A percentile compares a stretch with the other conserved stretches of the same genome.
phyloP scores from a whole-genome alignment of 2,113 vertebrate species.

The Hirundichthys speculiger region DNA sequence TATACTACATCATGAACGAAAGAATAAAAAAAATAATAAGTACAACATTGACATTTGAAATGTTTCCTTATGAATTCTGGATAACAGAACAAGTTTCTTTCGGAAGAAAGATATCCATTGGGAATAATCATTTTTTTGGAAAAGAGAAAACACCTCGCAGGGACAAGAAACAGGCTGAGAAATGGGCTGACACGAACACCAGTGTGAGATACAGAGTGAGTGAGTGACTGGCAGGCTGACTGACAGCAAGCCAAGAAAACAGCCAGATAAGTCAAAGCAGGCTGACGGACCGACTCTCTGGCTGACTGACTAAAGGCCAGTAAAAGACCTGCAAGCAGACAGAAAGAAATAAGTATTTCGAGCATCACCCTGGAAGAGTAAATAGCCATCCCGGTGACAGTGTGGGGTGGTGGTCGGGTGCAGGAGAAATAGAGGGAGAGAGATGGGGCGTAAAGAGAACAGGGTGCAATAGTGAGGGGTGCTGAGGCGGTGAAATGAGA shows the following conservation, averaged over 20 bases:
- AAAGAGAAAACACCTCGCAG: too few relatives aligned
- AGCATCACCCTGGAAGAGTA: constrained; percentile 45
- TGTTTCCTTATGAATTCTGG: too few relatives aligned
- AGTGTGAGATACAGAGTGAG: constrained; percentile 20
- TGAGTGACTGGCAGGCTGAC: constrained; percentile 44
- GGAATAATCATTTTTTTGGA: too few relatives aligned
- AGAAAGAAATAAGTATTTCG: constrained; percentile 30
- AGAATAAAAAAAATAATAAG: too few relatives aligned
- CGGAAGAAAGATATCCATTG: too few relatives aligned
- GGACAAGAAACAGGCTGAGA: not conserved
- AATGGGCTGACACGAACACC: constrained; percentile 1
- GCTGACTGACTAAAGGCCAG: constrained; percentile 34
- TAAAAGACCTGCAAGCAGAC: constrained; percentile 23
- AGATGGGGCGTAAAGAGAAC: constrained; percentile 68
- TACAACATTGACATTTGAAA: too few relatives aligned
- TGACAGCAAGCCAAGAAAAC: constrained; percentile 36
- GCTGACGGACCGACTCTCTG: constrained; percentile 22
- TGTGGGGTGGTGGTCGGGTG: constrained; percentile 29
- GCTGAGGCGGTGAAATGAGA: constrained; percentile 77
- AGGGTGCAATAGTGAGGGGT: constrained; percentile 72
- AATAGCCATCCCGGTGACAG: constrained; percentile 51
- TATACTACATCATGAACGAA: too few relatives aligned
- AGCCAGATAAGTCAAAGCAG: constrained; percentile 29
- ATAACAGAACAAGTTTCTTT: too few relatives aligned
- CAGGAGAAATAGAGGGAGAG: constrained; percentile 57